Evolutionary conservation across 2,113 vertebrate genomes (phyloP).

Genomic region (Pyrgilauda ruficollis): DNA sequence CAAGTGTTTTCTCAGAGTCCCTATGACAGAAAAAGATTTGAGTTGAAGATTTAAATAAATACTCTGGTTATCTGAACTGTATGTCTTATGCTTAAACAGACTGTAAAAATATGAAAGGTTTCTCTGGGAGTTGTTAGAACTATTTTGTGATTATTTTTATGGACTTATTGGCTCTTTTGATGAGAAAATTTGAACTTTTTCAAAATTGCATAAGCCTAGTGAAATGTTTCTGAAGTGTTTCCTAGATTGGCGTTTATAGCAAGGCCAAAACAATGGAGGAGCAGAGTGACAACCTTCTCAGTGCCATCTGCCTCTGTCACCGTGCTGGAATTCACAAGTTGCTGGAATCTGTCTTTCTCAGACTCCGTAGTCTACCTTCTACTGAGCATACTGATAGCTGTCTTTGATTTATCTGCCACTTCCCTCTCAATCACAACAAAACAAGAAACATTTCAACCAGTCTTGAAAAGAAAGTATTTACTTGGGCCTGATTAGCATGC

Average conservation of each 20-base stretch:
- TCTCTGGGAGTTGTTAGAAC: neutral
- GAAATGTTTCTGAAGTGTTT: neutral
- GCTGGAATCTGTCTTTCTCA: neutral
- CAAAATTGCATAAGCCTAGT: neutral
- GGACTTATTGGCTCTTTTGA: neutral
- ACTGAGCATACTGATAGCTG: neutral
- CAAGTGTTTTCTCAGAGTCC: neutral
- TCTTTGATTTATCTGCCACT: neutral
- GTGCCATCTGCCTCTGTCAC: neutral
- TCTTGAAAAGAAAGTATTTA: neutral
- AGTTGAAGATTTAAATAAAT: neutral
- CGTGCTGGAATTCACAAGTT: neutral
- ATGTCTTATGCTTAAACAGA: neutral
- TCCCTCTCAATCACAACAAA: neutral
- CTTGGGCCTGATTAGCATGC: neutral
- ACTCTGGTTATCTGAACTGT: neutral
- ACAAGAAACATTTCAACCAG: neutral
- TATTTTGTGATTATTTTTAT: neutral
- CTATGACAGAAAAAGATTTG: neutral
- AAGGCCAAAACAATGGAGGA: neutral
- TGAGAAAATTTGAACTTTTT: neutral
- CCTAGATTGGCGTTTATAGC: rapidly evolving
- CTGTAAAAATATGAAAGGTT: neutral
- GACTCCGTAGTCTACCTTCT: neutral
- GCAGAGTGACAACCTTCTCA: neutral